These are phyloP conservation scores for Trichacis sp. DNA, from an alignment of 2,888 invertebrate species.

Conservation along the genomic window DNA sequence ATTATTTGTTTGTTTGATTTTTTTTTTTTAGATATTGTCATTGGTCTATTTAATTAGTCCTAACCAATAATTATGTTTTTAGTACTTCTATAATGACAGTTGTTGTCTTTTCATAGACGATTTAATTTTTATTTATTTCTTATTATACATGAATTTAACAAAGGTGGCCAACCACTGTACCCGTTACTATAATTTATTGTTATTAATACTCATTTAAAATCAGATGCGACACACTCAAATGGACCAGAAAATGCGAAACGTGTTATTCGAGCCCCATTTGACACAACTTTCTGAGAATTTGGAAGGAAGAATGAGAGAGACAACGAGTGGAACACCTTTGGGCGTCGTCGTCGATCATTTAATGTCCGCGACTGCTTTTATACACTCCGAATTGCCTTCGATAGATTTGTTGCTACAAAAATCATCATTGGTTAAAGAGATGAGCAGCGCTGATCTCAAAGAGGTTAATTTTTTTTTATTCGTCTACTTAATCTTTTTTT, in stretches of 20 bases:
- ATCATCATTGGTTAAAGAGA: slow-evolving; percentile 59
- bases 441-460: slow-evolving; percentile 72
- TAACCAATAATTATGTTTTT: too few species aligned
- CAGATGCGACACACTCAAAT: slow-evolving; percentile 64
- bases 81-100: too few species aligned
- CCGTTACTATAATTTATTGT: too few species aligned
- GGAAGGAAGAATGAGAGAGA: slow-evolving; percentile 53
- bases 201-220: too few species aligned
- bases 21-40: too few species aligned
- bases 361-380: slow-evolving; percentile 55
- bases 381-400: slow-evolving; percentile 58
- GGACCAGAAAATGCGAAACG: slow-evolving; percentile 64
- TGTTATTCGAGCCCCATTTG: slow-evolving; percentile 62
- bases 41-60: too few species aligned
- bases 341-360: slow-evolving; percentile 63
- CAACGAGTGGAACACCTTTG: slow-evolving; percentile 56
- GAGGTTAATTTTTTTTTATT: slow-evolving; percentile 43
- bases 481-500: too few species aligned
- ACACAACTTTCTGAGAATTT: slow-evolving; percentile 49
- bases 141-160: too few species aligned
- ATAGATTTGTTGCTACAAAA: slow-evolving; percentile 58
- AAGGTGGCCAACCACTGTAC: too few species aligned
- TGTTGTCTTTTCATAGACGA: too few species aligned
- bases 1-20: too few species aligned
- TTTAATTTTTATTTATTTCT: too few species aligned